Evolutionary conservation across 2,113 vertebrate genomes (phyloP).

Genomic region (Rhinogobius similis): DNA sequence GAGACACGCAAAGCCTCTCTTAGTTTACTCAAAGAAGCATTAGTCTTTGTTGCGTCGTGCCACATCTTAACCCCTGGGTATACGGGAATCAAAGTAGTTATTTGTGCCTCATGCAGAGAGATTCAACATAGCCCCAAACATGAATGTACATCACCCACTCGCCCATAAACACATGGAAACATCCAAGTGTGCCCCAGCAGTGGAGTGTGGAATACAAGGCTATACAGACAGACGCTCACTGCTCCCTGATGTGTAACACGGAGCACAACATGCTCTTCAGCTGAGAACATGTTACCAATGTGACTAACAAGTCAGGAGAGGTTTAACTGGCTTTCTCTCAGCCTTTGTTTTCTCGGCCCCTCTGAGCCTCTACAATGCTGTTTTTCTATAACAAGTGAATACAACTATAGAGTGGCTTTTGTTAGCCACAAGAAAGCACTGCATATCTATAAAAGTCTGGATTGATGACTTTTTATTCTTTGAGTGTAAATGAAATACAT

Average conservation of each 20-base stretch:
- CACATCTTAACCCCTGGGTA: background rate
- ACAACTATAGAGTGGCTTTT: background rate
- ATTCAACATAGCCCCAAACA: conserved; percentile 1
- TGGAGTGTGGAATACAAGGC: background rate
- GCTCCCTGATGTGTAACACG: conserved; percentile 37
- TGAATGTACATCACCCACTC: conserved; percentile 12
- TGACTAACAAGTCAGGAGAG: conserved; percentile 51
- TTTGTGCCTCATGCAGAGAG: background rate
- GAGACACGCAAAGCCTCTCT: background rate
- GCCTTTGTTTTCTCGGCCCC: conserved; percentile 16
- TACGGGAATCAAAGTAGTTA: background rate
- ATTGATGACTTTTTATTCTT: background rate
- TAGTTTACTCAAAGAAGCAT: background rate
- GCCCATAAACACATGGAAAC: conserved; percentile 29
- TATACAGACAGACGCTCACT: conserved; percentile 9
- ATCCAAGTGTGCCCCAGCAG: background rate
- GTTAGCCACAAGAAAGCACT: background rate
- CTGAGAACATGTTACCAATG: conserved; percentile 43
- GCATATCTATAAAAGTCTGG: background rate
- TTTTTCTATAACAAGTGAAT: background rate
- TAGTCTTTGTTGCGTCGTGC: background rate
- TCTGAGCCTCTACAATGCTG: background rate
- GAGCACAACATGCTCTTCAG: conserved; percentile 28
- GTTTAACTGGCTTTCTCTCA: conserved; percentile 13
- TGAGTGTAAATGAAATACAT: background rate